Conservation (phyloP, 2,113 vertebrate genomes). For the Cebus imitator region DNA sequence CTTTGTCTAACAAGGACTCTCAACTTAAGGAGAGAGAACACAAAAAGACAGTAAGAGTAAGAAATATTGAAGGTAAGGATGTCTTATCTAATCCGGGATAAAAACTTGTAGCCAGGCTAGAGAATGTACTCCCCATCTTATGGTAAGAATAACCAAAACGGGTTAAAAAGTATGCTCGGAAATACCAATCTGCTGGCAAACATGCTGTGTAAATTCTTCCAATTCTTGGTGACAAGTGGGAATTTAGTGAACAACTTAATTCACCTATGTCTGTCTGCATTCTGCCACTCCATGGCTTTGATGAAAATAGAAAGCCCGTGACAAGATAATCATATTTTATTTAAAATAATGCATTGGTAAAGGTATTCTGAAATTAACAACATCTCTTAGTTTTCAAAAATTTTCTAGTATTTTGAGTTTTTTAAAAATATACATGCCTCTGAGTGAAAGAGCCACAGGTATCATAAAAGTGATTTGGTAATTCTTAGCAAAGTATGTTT, state of each 20-base stretch:
- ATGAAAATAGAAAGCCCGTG: background rate
- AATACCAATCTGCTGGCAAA: no score
- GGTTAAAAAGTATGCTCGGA: no score
- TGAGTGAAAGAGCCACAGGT: background rate
- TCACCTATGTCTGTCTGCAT: rapidly evolving
- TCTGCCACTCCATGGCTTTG: background rate
- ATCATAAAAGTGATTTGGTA: background rate
- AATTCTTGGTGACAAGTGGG: background rate
- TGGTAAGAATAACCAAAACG: no score
- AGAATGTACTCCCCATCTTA: background rate
- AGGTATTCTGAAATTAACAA: background rate
- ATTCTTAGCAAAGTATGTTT: background rate
- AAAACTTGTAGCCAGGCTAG: no score
- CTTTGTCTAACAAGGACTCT: background rate
- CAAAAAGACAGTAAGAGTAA: background rate
- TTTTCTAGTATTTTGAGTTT: background rate
- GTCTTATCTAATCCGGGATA: background rate
- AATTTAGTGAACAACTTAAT: background rate
- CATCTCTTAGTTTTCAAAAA: background rate
- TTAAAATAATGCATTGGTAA: background rate
- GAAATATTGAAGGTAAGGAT: background rate
- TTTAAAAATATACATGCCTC: background rate
- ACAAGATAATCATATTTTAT: background rate
- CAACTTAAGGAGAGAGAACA: background rate
- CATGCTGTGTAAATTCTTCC: rapidly evolving